phyloP scores from a whole-genome alignment of 2,113 vertebrate genomes.

The Pelecanus crispus region DNA sequence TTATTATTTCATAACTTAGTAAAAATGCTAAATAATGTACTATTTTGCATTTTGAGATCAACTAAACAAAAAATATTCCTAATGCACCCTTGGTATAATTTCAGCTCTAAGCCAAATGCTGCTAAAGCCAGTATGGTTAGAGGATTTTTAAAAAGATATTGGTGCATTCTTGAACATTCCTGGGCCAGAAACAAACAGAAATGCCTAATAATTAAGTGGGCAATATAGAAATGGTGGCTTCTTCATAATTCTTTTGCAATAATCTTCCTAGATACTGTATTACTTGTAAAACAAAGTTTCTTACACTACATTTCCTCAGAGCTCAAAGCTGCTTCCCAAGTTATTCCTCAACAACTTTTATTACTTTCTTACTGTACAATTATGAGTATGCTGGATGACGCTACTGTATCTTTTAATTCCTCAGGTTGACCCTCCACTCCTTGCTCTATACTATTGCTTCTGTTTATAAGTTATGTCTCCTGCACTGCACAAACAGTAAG shows the following conservation, averaged over 20 bases:
- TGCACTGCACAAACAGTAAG: not conserved
- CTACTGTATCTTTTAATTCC: not conserved
- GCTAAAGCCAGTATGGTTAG: not conserved
- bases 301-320: not conserved
- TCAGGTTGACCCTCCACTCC: not conserved
- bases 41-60: not conserved
- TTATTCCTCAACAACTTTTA: not conserved
- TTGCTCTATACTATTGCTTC: not conserved
- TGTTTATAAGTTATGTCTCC: not conserved
- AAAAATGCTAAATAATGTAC: not conserved
- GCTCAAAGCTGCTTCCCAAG: not conserved
- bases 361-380: not conserved
- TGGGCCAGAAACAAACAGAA: not conserved
- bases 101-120: not conserved
- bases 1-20: not conserved
- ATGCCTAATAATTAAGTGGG: not conserved
- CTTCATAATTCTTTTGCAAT: not conserved
- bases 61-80: not conserved
- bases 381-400: not conserved
- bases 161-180: not conserved
- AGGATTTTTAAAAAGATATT: not conserved
- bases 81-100: not conserved
- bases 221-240: not conserved
- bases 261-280: not conserved
- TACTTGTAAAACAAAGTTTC: not conserved